Evolutionary conservation across 2,888 invertebrate genomes (phyloP).

Genomic region (Eledona agricola): DNA sequence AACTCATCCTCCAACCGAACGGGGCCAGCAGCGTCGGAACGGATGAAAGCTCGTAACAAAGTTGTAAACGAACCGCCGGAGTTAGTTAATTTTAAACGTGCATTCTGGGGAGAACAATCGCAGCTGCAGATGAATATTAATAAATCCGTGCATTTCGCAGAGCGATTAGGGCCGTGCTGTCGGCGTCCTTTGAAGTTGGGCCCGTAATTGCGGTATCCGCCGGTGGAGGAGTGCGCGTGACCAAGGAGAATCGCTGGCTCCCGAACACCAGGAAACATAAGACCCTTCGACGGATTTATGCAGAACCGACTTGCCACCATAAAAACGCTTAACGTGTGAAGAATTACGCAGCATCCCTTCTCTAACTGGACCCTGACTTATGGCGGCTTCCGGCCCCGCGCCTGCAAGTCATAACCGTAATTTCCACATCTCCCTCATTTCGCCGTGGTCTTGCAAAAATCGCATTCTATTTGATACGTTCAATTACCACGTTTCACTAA

Average conservation of each 20-base stretch:
- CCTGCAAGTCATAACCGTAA: no score
- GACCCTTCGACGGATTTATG: conserved; percentile 23
- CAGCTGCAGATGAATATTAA: conserved; percentile 55
- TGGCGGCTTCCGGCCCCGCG: no score
- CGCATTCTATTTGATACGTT: no score
- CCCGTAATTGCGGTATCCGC: conserved; percentile 55
- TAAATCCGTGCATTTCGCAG: conserved; percentile 55
- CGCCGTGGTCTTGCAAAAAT: no score
- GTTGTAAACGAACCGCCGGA: conserved; percentile 32
- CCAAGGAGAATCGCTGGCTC: conserved; percentile 57
- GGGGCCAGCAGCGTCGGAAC: conserved; percentile 15
- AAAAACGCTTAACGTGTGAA: neutral
- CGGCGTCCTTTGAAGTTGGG: conserved; percentile 51
- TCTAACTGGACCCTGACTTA: neutral
- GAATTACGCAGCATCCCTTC: neutral
- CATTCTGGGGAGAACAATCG: conserved; percentile 43
- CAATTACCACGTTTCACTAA: no score
- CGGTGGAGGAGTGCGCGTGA: conserved; percentile 57
- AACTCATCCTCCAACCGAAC: no score
- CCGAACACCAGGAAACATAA: conserved; percentile 47
- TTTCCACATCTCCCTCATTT: no score
- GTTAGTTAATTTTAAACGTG: conserved; percentile 46
- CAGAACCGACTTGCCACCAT: conserved; percentile 4
- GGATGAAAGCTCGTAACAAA: conserved; percentile 32
- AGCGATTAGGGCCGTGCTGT: conserved; percentile 52